Evolutionary conservation across 2,888 invertebrate genomes (phyloP), one percentile per base, ranked within the genome.

Genomic region (Ptychoptera contaminata): DNA sequence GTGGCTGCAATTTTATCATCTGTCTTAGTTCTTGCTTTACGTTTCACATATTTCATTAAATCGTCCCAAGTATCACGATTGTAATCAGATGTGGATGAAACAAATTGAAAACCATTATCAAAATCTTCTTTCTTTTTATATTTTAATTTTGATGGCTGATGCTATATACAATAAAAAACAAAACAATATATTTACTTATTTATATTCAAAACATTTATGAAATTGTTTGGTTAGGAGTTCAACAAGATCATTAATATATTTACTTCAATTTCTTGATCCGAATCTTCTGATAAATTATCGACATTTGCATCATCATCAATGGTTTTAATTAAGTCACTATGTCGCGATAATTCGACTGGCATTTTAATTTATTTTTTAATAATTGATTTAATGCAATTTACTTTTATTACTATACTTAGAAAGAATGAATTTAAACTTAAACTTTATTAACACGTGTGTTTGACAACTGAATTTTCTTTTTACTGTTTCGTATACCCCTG

Each of bases 251-350:
- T 3, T 23, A 3, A 5, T 23, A 5, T 23, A 23, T 23, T 58
- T 63, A 86, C 87, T 63, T 85, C 84, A 16, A 81, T 67, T 72
- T 87, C 87, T 47, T 73, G 76, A 56, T 86, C 85, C 0, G 86
- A 86, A 60, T 81, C 78, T 56, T 83, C 82, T 0, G 85, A 85
- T 50, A 75, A 79, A 67, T 86, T 71, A 53, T 82, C 77, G 1
- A 91, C 79, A 58, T 84, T 82, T 44, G 84, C 81, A 51, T 82
- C 82, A 48, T 90, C 90, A 35, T 77, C 73, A 47, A 92, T 91
- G 0, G 91, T 91, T 65, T 77, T 76, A 45, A 91, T 81, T 51
- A 88, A 68, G 51, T 80, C 82, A 31, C 35, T 42, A n/a, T 42
- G 42, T n/a, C 34, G 34, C 10, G 42, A 42, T 23, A 23, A 23